Evolutionary conservation across 2,888 invertebrate genomes (phyloP).

Genomic region (Deladenus siricidicola): DNA sequence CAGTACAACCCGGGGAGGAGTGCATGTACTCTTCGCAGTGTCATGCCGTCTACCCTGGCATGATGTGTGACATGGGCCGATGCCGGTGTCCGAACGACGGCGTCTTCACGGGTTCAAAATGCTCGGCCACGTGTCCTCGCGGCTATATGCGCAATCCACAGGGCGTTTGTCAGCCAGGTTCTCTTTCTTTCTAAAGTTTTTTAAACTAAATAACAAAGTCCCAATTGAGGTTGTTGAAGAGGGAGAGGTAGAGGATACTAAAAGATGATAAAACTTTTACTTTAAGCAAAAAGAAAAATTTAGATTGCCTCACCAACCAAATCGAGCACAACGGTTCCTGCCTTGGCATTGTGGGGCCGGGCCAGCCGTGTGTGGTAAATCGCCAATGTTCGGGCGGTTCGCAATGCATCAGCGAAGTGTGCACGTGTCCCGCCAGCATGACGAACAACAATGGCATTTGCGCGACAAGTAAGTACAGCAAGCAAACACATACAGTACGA

Average conservation of each 20-base stretch:
- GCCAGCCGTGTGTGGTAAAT: conserved; percentile 44
- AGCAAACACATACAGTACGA: not conserved
- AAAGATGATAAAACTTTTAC: no score
- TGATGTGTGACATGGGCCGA: conserved; percentile 41
- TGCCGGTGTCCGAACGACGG: conserved; percentile 33
- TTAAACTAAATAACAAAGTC: no score
- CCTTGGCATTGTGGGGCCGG: conserved; percentile 42
- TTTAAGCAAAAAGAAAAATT: not conserved
- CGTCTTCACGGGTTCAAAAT: conserved; percentile 32
- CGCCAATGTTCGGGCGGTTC: conserved; percentile 50
- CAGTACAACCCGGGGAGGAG: conserved; percentile 48
- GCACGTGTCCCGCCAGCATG: conserved; percentile 32
- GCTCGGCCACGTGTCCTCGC: conserved; percentile 27
- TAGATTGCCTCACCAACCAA: conserved; percentile 42
- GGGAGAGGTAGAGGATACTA: no score
- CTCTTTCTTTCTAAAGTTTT: no score
- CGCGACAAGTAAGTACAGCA: conserved; percentile 20
- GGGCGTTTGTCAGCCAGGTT: conserved; percentile 47
- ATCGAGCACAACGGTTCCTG: conserved; percentile 50
- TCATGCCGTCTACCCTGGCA: conserved; percentile 47
- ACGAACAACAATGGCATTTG: conserved; percentile 31
- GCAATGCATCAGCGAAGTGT: conserved; percentile 39
- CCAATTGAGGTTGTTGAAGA: no score
- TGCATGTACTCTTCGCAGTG: conserved; percentile 53
- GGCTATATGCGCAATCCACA: conserved; percentile 33